phyloP scores from a whole-genome alignment of 35 echinoderm and acorn worm genomes.

The Lytechinus pictus region DNA sequence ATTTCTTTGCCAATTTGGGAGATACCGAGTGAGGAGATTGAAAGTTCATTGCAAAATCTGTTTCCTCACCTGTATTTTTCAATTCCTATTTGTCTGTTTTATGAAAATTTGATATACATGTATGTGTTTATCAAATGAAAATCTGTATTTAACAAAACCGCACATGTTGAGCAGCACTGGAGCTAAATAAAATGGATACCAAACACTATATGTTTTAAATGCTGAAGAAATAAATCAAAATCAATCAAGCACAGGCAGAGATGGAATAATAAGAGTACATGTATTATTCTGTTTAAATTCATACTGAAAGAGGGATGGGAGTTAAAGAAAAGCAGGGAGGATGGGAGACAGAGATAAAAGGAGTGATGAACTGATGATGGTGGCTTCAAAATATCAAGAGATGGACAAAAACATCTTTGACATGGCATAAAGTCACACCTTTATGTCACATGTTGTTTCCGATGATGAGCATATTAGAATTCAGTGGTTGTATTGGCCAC shows the following conservation, averaged over 20 bases:
- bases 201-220: too few relatives aligned
- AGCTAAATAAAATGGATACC: too few relatives aligned
- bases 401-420: constrained; percentile 19
- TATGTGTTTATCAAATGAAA: too few relatives aligned
- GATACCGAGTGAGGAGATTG: neutral
- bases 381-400: neutral
- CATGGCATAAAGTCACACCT: constrained; percentile 10
- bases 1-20: neutral
- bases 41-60: neutral
- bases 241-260: too few relatives aligned
- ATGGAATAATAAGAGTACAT: too few relatives aligned
- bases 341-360: neutral
- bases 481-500: constrained; percentile 38
- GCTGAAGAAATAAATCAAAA: neutral
- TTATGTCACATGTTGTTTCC: constrained; percentile 18
- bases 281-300: too few relatives aligned
- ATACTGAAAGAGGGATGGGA: neutral
- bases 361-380: neutral
- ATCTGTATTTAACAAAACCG: too few relatives aligned
- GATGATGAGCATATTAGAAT: constrained; percentile 8
- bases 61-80: neutral
- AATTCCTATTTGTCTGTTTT: neutral
- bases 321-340: neutral
- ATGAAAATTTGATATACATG: neutral
- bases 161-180: too few relatives aligned